Evolutionary conservation across 2,797 vertebrate genomes (phyloP).

Genomic region (Mycteria americana): DNA sequence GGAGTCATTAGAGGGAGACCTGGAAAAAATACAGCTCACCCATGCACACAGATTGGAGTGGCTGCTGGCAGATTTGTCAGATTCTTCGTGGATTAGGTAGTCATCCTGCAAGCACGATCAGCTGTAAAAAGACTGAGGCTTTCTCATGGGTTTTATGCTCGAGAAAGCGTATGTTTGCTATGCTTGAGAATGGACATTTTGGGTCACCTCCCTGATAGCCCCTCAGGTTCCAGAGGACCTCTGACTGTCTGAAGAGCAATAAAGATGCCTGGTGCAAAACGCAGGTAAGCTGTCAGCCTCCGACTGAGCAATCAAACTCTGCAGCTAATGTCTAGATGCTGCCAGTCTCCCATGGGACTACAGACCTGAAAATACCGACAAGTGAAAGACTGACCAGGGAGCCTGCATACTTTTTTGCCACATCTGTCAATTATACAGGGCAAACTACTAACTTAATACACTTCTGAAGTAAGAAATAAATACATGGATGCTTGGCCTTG

Average conservation of each 20-base stretch:
- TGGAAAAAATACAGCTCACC: neutral
- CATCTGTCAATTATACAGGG: neutral
- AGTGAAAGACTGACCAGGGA: neutral
- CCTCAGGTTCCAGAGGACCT: neutral
- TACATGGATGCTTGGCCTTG: neutral
- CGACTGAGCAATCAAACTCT: neutral
- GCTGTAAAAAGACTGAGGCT: neutral
- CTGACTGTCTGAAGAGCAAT: neutral
- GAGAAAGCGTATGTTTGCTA: neutral
- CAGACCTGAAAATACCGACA: neutral
- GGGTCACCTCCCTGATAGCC: neutral
- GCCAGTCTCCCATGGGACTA: neutral
- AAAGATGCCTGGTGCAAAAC: neutral
- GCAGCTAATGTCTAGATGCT: neutral
- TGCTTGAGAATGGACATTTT: neutral
- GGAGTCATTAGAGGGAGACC: neutral
- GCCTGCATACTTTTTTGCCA: neutral
- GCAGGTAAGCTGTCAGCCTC: neutral
- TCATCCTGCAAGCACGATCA: neutral
- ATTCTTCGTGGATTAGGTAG: neutral
- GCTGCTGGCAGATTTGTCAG: neutral
- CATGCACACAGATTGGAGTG: neutral
- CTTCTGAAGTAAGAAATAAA: neutral
- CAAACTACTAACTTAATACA: neutral
- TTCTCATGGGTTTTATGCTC: neutral